phyloP scores from a whole-genome alignment of 2,888 invertebrate genomes.

The Gandaritis pyraliata region DNA sequence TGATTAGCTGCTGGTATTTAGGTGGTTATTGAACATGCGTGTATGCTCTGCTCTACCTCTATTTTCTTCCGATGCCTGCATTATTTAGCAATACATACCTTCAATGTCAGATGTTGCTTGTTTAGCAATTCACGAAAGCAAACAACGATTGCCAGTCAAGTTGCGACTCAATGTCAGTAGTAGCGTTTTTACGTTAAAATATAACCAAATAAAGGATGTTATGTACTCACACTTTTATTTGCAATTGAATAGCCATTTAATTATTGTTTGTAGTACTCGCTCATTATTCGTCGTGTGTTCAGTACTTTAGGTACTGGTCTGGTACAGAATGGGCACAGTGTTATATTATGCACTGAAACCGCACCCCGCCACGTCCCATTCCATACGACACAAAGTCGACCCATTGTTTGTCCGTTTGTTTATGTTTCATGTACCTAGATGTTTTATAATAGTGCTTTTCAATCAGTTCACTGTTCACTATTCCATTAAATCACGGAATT shows the following conservation, averaged over 20 bases:
- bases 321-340: constrained; percentile 23
- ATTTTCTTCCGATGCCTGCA: constrained; percentile 53
- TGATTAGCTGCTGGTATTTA: constrained; percentile 55
- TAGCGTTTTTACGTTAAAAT: constrained; percentile 45
- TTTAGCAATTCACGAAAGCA: constrained; percentile 56
- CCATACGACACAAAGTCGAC: constrained; percentile 78
- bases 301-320: constrained; percentile 28
- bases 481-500: constrained; percentile 52
- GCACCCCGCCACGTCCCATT: constrained; percentile 55
- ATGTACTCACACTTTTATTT: constrained; percentile 38
- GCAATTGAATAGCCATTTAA: constrained; percentile 32
- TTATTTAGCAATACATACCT: constrained; percentile 49
- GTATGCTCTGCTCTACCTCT: constrained; percentile 47
- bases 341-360: constrained; percentile 37
- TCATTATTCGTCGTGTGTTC: constrained; percentile 25
- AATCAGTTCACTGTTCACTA: constrained; percentile 49
- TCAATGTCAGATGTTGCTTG: constrained; percentile 63
- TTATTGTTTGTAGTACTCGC: constrained; percentile 23
- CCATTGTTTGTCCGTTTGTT: constrained; percentile 71
- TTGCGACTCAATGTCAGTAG: constrained; percentile 57
- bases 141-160: constrained; percentile 52
- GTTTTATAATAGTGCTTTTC: constrained; percentile 38
- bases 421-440: constrained; percentile 49
- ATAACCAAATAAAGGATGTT: constrained; percentile 48
- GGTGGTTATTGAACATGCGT: constrained; percentile 47